Evolutionary conservation across 2,113 vertebrate genomes (phyloP), one percentile per base, ranked within the genome.

Genomic region (Lethenteron camtschaticum): DNA sequence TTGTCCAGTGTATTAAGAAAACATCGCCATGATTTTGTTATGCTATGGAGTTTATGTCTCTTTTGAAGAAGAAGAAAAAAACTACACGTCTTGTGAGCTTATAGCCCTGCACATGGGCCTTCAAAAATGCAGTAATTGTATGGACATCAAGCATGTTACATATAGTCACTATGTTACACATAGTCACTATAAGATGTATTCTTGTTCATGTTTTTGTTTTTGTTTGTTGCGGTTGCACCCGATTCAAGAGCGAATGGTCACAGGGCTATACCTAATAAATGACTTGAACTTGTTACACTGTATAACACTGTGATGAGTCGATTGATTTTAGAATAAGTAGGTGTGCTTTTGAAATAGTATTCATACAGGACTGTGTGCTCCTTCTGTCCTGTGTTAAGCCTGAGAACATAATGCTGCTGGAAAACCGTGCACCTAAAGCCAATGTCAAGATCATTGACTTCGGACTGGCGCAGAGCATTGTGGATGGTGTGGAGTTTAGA

Each of bases 361-460:
- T 79, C 81, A 82, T 82, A 80, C 79, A 81, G 71, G 69, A 71
- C 73, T 71, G 72, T 70, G 73, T 69, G 73, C 9, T 56, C 56
- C 68, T 56, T 78, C 75, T 72, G 70, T 76, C 68, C 16, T 58
- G 75, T 56, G 70, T 68, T 41, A 78, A 97, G 94, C 91, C 94
- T 20, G 94, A 97, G 81, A 97, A 97, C 79, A 97, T 97, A 79
- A 97, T 96, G 90, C 80, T 97, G 78, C 79, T 97, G 78, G 88
- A 83, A 81, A 85, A 86, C 78, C 86, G 82, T 57, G 80, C 85
- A 75, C 86, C 88, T 77, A 94, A 95, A 74, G 89, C 94, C 72
- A 88, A 90, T 73, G 96, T 97, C 79, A 97, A 97, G 80, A 84
- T 97, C 78, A 97, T 97, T 69, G 94, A 97, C 82, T 97, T 97